Percentiles rank a stretch among this genome's conserved stretches.
Evolutionary conservation across 1,140 invertebrate genomes (phyloP).

Genomic region (Drosophila pandora): DNA sequence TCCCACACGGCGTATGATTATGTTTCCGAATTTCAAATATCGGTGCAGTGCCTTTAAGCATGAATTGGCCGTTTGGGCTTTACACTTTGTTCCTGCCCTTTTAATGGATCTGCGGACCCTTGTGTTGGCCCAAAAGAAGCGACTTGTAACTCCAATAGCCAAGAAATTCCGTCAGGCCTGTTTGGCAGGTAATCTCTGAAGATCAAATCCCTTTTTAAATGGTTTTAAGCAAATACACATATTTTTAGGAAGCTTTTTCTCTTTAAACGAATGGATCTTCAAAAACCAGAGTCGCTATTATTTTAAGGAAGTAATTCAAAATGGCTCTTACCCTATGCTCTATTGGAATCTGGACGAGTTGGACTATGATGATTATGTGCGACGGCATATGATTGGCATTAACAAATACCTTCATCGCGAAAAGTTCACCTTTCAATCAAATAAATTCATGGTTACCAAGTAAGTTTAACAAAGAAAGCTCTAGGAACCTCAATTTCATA

Average conservation of each 20-base stretch:
- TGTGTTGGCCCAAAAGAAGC: slow-evolving; percentile 89
- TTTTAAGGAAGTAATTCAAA: slow-evolving; percentile 84
- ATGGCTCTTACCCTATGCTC: slow-evolving; percentile 46
- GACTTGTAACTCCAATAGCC: slow-evolving; percentile 94
- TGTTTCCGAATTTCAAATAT: slow-evolving; percentile 93
- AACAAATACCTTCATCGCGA: slow-evolving; percentile 92
- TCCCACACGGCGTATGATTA: slow-evolving; percentile 92
- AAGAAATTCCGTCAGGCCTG: slow-evolving; percentile 91
- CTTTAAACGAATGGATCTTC: slow-evolving; percentile 94
- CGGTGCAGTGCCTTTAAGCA: slow-evolving; percentile 90
- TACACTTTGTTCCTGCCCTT: slow-evolving; percentile 92
- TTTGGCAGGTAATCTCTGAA: slow-evolving; percentile 83
- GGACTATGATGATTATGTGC: slow-evolving; percentile 89
- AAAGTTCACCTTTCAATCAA: slow-evolving; percentile 86
- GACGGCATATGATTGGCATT: slow-evolving; percentile 91
- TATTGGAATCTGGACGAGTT: slow-evolving; percentile 83
- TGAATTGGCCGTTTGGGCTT: slow-evolving; percentile 87
- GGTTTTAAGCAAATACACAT: fast-evolving
- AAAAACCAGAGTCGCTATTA: slow-evolving; percentile 89
- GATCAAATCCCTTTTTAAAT: too few species aligned
- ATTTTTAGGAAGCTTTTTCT: slow-evolving; percentile 91
- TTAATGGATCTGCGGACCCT: slow-evolving; percentile 88
- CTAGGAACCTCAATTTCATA: background rate
- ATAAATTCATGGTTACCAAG: slow-evolving; percentile 87
- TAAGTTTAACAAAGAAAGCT: slow-evolving; percentile 20